Percentiles rank a stretch among this genome's conserved stretches.
These are phyloP conservation scores for Porites evermanni DNA, from an alignment of 92 coral and sea anemone genomes.

Conservation along the genomic window DNA sequence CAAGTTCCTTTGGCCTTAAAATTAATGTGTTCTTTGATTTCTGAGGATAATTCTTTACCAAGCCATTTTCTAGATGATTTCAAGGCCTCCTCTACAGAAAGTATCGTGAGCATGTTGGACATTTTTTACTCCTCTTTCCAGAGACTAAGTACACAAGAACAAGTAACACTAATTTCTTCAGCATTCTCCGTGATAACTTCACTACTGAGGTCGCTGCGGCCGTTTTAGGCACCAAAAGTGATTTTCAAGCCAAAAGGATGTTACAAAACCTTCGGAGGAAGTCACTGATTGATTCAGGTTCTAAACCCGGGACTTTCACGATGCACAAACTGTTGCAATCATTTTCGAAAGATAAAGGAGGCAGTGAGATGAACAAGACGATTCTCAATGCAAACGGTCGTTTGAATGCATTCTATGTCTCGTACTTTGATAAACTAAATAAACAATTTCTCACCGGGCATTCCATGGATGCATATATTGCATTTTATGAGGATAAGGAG, in stretches of 20 bases:
- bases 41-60: not conserved
- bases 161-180: constrained; percentile 40
- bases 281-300: constrained; percentile 31
- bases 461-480: constrained; percentile 17
- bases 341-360: constrained; percentile 39
- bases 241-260: not conserved
- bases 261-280: constrained; percentile 25
- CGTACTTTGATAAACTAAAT: constrained; percentile 12
- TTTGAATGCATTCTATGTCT: constrained; percentile 10
- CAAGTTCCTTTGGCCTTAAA: constrained; percentile 53
- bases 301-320: not conserved
- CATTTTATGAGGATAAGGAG: constrained; percentile 32
- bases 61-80: not conserved
- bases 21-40: constrained; percentile 32
- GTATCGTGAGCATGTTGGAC: constrained; percentile 29
- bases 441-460: constrained; percentile 25
- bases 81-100: not conserved
- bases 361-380: constrained; percentile 29
- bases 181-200: constrained; percentile 16
- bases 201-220: constrained; percentile 29
- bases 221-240: constrained; percentile 8
- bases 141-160: constrained; percentile 20
- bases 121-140: constrained; percentile 34
- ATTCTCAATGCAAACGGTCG: constrained; percentile 9
- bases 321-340: constrained; percentile 49